Evolutionary conservation across 2,113 vertebrate genomes (phyloP), one percentile per base, ranked within the genome.

Genomic region (Seriola aureovittata): DNA sequence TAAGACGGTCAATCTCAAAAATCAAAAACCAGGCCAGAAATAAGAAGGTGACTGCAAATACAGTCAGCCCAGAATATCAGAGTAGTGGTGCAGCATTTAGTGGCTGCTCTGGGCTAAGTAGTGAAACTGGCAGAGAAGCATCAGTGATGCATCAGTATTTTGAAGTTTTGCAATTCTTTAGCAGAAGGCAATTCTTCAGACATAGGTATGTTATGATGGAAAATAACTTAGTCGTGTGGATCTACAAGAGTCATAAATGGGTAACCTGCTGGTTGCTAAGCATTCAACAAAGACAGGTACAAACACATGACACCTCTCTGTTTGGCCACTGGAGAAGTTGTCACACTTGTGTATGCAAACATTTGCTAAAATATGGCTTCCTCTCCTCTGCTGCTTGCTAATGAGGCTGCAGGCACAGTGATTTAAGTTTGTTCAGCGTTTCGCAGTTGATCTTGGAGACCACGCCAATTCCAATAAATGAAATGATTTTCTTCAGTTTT

Each of bases 281-380:
- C 68, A 72, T 75, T 78, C 65, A 84, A 73, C 68, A 80, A 86
- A 82, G 83, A 83, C 42, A 73, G 65, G 71, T 88, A 80, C 69
- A 85, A 85, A 87, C 80, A 85, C 68, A 84, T 72, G 70, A 85
- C 76, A 85, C 84, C 54, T 85, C 73, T 74, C 34, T 85, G 70
- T 78, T 77, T 91, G 89, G 86, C 85, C 63, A 72, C 44, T 25
- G 69, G 44, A 73, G 73, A 83, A 82, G 75, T 86, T 86, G 71
- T 82, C 81, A 91, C 85, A 86, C 87, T 78, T 86, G 38, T 34
- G 23, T 82, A 55, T 71, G 67, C 75, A 87, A 90, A 89, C 85
- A 88, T 84, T 89, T 86, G 71, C 82, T 78, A 66, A 92, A 86
- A 80, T 88, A 84, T 74, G 75, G 67, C 76, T 76, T 86, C 54